Conservation (phyloP, 1,140 invertebrate species). For the Drosophila setifemur region DNA sequence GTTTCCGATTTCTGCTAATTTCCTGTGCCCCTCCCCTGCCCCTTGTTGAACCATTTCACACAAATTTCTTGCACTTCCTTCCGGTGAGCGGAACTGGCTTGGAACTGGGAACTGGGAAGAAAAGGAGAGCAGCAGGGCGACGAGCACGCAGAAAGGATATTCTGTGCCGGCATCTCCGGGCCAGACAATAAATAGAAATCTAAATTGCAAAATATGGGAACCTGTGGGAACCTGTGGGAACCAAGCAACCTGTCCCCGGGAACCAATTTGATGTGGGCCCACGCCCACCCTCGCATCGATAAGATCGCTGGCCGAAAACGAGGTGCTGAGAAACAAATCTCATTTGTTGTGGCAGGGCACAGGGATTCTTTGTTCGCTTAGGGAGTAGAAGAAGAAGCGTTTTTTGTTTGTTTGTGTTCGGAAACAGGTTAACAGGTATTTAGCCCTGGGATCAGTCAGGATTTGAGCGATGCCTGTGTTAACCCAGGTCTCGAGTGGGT, state of each 20-base stretch:
- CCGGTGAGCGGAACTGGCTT: conserved; percentile 59
- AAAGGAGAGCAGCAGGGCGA: conserved; percentile 28
- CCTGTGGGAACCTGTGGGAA: conserved; percentile 49
- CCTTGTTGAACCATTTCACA: conserved; percentile 30
- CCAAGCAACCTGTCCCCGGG: conserved; percentile 35
- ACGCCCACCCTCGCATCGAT: conserved; percentile 70
- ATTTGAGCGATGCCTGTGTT: conserved; percentile 34
- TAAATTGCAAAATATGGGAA: conserved; percentile 74
- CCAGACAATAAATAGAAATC: conserved; percentile 71
- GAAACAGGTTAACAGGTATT: conserved; percentile 74
- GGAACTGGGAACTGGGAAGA: conserved; percentile 17
- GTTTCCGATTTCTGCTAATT: conserved; percentile 31
- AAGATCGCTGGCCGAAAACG: conserved; percentile 50
- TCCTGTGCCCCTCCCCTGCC: conserved; percentile 11
- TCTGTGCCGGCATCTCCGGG: conserved; percentile 11
- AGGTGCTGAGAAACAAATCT: conserved; percentile 73
- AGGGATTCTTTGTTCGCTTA: conserved; percentile 28
- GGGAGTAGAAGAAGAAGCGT: conserved; percentile 9
- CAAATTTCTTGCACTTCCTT: conserved; percentile 66
- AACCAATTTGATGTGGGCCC: conserved; percentile 74
- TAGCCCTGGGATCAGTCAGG: conserved; percentile 61
- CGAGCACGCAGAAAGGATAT: conserved; percentile 26
- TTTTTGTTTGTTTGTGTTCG: conserved; percentile 40
- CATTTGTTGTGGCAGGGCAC: conserved; percentile 62
- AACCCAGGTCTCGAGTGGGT: conserved; percentile 50